Evolutionary conservation across 2,888 invertebrate species (phyloP).

Genomic region (Nebria salina): DNA sequence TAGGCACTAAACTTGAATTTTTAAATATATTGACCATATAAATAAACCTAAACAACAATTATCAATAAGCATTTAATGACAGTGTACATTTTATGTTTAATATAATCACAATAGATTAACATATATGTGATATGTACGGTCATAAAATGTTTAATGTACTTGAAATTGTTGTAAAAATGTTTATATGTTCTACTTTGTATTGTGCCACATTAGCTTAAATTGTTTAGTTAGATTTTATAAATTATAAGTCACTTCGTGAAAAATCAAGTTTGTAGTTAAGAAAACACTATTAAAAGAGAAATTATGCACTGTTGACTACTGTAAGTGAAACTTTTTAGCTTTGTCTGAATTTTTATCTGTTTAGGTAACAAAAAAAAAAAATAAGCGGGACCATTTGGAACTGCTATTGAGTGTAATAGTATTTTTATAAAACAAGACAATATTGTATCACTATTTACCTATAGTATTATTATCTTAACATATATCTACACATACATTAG

Average conservation of each 20-base stretch:
- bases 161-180: background rate
- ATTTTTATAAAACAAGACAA: conserved; percentile 1
- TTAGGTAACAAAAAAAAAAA: background rate
- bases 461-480: no score
- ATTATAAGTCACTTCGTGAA: conserved; percentile 3
- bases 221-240: conserved; percentile 7
- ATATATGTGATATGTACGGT: background rate
- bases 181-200: conserved; percentile 3
- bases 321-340: background rate
- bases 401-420: conserved; percentile 1
- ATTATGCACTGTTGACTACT: background rate
- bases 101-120: background rate
- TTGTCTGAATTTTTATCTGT: background rate
- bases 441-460: background rate
- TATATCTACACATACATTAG: no score
- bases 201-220: conserved; percentile 4
- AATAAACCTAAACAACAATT: background rate
- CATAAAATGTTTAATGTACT: background rate
- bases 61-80: background rate
- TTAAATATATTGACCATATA: background rate
- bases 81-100: background rate
- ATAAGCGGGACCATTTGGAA: background rate
- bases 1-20: background rate
- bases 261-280: no score
- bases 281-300: background rate